Percentiles rank a stretch among this genome's conserved stretches.
These are phyloP conservation scores for Oriolus oriolus DNA, from an alignment of 2,113 vertebrate genomes.

Conservation along the genomic window DNA sequence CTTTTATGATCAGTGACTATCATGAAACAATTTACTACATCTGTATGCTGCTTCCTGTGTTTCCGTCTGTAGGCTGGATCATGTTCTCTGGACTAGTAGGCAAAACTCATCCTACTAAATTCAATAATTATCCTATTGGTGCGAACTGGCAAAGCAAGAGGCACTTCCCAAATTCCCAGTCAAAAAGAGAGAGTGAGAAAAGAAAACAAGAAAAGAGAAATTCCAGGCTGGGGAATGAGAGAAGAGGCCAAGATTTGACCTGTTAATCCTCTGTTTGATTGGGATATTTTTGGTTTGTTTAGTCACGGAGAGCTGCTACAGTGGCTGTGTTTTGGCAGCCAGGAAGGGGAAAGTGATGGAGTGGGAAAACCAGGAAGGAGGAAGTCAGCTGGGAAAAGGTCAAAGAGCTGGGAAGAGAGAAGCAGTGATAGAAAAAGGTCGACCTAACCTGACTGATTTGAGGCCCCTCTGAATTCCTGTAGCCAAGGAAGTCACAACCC, in stretches of 20 bases:
- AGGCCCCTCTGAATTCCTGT: not conserved
- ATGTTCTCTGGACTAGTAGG: not conserved
- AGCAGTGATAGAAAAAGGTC: not conserved
- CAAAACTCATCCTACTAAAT: not conserved
- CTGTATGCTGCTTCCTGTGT: constrained; percentile 74
- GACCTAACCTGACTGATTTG: not conserved
- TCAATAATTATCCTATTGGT: not conserved
- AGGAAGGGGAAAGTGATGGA: not conserved
- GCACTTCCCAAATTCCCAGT: not conserved
- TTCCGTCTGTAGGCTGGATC: constrained; percentile 72
- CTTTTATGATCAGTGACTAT: fast-evolving
- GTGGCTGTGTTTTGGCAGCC: not conserved
- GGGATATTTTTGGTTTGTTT: not conserved
- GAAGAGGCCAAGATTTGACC: not conserved
- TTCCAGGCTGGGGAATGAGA: not conserved
- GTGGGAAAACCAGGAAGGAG: not conserved
- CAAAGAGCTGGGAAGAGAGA: not conserved
- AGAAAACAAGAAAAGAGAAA: not conserved
- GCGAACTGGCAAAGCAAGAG: not conserved
- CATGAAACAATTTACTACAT: fast-evolving
- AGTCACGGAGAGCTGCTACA: not conserved
- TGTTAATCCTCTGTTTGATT: not conserved
- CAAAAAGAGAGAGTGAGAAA: not conserved
- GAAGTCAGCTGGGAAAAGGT: not conserved
- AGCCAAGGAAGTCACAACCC: not conserved